Evolutionary conservation across 2,113 vertebrate species (phyloP), one percentile per base, ranked within the genome.

Genomic region (Eurystomus gularis): DNA sequence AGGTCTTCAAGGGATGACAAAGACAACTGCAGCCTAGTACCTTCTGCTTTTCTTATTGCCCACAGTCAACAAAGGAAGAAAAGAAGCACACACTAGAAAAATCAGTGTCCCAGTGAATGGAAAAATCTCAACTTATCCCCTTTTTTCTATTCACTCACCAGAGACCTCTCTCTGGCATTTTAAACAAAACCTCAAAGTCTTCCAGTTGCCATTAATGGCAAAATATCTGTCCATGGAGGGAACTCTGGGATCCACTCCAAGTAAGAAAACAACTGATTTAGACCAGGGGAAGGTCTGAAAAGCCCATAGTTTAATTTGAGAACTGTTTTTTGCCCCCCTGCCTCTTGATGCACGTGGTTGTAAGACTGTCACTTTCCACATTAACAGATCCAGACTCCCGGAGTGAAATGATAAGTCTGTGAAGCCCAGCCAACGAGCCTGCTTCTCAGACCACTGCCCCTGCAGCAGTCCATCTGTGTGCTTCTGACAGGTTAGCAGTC

Each of bases 381-480:
- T 39, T 40, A 91, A 73, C 5, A 75, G 40, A 83, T 14, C 12
- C 0, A 0, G 64, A 51, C 26, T 80, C 39, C 40, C 2, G 3
- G 33, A 76, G 21, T 18, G 44, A 82, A 82, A 48, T 0, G 3
- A 49, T 55, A 87, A 40, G 35, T 10, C 35, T 35, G 7, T 82
- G 86, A 82, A 77, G 62, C 35, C 35, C 31, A 69, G 62, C 9
- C 37, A 72, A 68, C 2, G 17, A 29, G n/a, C 11, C 35, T 91
- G 26, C 33, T 78, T 69, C 37, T 70, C 65, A 62, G 19, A 46
- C 4, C 10, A 3, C 29, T 35, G 58, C 42, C 28, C 52, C 52
- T 57, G 24, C 0, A 0, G 46, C 13, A 21, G 8, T 24, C 65
- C 21, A 37, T 48, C 39, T 55, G 20, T 7, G 7, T 58, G 21